Conservation (phyloP, 2,113 vertebrate genomes). For the Pseudolaguvia tuberculata region DNA sequence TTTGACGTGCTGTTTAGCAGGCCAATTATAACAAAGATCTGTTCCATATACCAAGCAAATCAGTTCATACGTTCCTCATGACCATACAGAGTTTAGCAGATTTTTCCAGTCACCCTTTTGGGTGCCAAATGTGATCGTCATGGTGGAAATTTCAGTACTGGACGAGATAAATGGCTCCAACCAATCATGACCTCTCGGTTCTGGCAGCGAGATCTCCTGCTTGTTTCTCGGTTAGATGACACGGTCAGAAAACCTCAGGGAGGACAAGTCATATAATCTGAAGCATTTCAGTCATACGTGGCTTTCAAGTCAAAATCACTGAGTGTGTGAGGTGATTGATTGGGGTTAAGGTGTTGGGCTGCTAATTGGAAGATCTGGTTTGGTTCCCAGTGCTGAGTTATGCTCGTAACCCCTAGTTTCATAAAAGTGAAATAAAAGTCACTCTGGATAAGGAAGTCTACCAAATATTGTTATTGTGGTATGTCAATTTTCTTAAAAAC, state of each 20-base stretch:
- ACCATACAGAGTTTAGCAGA: neutral
- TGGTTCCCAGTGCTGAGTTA: too few relatives aligned
- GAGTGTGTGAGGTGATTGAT: neutral
- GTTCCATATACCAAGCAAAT: conserved; percentile 2
- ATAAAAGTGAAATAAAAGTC: too few relatives aligned
- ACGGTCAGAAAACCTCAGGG: neutral
- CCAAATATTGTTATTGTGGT: too few relatives aligned
- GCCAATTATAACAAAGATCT: neutral
- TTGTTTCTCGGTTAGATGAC: conserved; percentile 12
- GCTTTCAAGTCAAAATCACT: neutral
- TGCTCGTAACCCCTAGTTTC: too few relatives aligned
- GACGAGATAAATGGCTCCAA: neutral
- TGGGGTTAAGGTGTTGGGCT: too few relatives aligned
- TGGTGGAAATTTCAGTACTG: conserved; percentile 22
- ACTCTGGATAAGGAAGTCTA: too few relatives aligned
- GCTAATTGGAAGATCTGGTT: too few relatives aligned
- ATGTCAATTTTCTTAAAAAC: too few relatives aligned
- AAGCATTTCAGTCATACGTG: neutral
- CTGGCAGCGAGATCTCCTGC: neutral
- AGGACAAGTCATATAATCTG: neutral
- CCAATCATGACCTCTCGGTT: conserved; percentile 18
- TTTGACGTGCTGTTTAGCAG: neutral
- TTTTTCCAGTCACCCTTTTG: conserved; percentile 18
- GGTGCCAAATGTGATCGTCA: conserved; percentile 1
- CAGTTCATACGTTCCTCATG: neutral